Evolutionary conservation across 1,140 invertebrate genomes (phyloP).

Genomic region (Caerostris darwini): DNA sequence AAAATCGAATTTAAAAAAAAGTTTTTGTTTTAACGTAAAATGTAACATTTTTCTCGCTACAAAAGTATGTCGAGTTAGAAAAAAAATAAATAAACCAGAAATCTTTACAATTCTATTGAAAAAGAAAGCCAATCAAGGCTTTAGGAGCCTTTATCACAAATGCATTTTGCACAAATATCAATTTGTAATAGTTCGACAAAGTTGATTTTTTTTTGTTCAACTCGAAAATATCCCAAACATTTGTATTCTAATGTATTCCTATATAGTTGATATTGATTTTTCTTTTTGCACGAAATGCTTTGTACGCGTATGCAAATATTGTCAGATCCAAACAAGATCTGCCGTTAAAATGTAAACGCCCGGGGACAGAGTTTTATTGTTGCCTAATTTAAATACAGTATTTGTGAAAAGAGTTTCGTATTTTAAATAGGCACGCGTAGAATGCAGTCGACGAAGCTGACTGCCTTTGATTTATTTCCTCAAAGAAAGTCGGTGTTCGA

Average conservation of each 20-base stretch:
- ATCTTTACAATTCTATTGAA: neutral
- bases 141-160: neutral
- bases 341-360: conserved; percentile 36
- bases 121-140: neutral
- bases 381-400: conserved; percentile 54
- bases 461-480: neutral
- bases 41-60: too few species aligned
- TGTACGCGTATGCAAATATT: neutral
- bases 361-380: conserved; percentile 12
- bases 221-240: neutral
- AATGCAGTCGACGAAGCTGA: neutral
- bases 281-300: neutral
- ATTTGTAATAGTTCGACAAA: neutral
- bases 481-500: neutral
- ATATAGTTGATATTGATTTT: conserved; percentile 38
- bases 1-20: too few species aligned
- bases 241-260: conserved; percentile 38
- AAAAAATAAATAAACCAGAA: too few species aligned
- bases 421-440: conserved; percentile 12
- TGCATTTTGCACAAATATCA: conserved; percentile 4
- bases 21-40: too few species aligned
- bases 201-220: neutral
- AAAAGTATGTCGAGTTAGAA: too few species aligned
- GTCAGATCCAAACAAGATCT: neutral
- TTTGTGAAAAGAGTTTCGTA: conserved; percentile 21